These are phyloP conservation scores for Plectrocnemia conspersa DNA, from an alignment of 1,140 invertebrate genomes.

Conservation along the genomic window DNA sequence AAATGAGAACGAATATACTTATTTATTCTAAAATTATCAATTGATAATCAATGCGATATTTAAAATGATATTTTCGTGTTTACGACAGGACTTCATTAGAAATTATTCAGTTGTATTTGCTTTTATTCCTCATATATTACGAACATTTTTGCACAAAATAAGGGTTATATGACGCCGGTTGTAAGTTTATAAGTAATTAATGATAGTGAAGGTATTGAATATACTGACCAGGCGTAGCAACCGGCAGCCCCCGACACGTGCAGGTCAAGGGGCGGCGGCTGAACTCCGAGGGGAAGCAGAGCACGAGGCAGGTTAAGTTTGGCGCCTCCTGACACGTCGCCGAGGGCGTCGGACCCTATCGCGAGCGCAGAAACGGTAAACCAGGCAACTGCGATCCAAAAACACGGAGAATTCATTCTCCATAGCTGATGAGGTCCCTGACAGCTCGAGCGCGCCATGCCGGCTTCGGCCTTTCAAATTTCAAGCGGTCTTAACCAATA, in stretches of 20 bases:
- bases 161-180: not conserved
- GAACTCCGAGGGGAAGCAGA: conserved; percentile 2
- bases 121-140: not conserved
- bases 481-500: not conserved
- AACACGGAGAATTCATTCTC: too few relatives aligned
- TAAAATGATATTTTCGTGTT: too few relatives aligned
- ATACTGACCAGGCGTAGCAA: conserved; percentile 8
- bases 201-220: too few relatives aligned
- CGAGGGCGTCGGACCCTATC: not conserved
- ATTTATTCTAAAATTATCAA: too few relatives aligned
- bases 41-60: too few relatives aligned
- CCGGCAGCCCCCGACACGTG: not conserved
- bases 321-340: not conserved
- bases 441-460: not conserved
- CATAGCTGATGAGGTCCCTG: not conserved
- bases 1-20: too few relatives aligned
- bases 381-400: not conserved
- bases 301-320: conserved; percentile 9
- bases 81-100: not conserved
- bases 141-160: not conserved
- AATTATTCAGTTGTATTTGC: not conserved
- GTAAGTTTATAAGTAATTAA: too few relatives aligned
- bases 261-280: not conserved
- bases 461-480: not conserved
- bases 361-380: not conserved